Evolutionary conservation across 2,797 vertebrate species (phyloP), one percentile per base, ranked within the genome.

Genomic region (Chiroxiphia lanceolata): DNA sequence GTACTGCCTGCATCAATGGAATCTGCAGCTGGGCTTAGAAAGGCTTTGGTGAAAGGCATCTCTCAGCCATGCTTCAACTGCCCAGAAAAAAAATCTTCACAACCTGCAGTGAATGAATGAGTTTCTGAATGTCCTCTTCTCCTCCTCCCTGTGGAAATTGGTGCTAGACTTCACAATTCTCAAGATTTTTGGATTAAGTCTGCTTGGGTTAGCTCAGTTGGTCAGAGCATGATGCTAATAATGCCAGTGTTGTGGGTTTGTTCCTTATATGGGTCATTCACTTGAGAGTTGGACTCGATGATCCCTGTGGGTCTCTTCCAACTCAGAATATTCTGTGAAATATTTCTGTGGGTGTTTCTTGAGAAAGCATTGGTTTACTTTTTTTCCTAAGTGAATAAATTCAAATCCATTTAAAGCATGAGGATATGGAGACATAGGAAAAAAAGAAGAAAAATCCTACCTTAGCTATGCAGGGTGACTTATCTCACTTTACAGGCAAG

Each of bases 401-500:
- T 89, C 50, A 54, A 79, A 72, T 71, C 36, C 8, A 44, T 59
- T 21, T 86, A 59, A 88, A 36, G 27, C 2, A 0, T 31, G 85
- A 74, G 33, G 80, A 78, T 44, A 20, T 18, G 29, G 25, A n/a
- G 13, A 38, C 11, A 26, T 9, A 5, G 7, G 33, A 48, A 23
- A 54, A 56, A 81, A 56, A 47, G 3, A 50, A 48, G 29, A 33
- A 36, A 90, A 82, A 83, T 71, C 38, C 72, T 81, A 45, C 44
- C 33, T 68, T 68, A 85, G 50, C 57, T 88, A 22, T 51, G 27
- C 60, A 53, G 50, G 59, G 78, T 5, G 10, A 89, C 36, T 91
- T 92, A 79, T 75, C 79, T 92, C 47, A 23, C 26, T 78, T 78
- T 72, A 67, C 72, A 90, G 84, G 51, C n/a, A 64, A 80, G 57